Percentiles rank a stretch among this genome's conserved stretches.
Evolutionary conservation across 2,113 vertebrate genomes (phyloP).

Genomic region (Sapajus apella): DNA sequence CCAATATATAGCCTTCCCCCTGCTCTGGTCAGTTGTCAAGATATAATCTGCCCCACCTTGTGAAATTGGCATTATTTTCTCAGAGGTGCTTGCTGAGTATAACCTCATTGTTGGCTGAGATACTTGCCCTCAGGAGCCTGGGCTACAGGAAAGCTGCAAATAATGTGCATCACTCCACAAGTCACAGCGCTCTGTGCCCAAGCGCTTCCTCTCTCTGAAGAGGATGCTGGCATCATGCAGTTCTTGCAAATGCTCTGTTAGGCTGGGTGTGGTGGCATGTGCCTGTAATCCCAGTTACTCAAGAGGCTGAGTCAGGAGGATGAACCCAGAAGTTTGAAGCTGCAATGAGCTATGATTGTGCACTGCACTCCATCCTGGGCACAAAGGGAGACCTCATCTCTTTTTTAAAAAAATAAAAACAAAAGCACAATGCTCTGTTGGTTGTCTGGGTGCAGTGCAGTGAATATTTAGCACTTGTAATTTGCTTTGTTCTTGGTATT

Average conservation of each 20-base stretch:
- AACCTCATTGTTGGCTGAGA: not conserved
- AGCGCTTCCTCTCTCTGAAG: not conserved
- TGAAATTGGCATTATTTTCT: not conserved
- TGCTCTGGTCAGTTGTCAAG: not conserved
- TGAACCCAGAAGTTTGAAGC: not conserved
- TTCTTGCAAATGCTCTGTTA: not conserved
- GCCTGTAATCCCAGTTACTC: not conserved
- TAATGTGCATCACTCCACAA: not conserved
- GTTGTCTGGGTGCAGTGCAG: not conserved
- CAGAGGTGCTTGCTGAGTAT: slow-evolving; percentile 1
- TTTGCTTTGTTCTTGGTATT: slow-evolving; percentile 47
- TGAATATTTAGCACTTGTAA: slow-evolving; percentile 6
- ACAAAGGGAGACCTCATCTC: not conserved
- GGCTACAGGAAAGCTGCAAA: not conserved
- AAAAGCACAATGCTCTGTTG: not conserved
- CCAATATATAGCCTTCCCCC: not conserved
- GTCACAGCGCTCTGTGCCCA: not conserved
- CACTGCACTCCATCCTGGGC: not conserved
- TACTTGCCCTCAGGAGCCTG: not conserved
- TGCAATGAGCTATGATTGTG: not conserved
- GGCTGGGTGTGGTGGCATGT: not conserved
- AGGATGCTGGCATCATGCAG: not conserved
- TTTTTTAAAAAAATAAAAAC: too few relatives aligned
- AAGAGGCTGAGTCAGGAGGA: too few relatives aligned
- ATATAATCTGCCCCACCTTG: not conserved